phyloP scores from a whole-genome alignment of 2,888 invertebrate species.

The Chrysomela aeneicollis region DNA sequence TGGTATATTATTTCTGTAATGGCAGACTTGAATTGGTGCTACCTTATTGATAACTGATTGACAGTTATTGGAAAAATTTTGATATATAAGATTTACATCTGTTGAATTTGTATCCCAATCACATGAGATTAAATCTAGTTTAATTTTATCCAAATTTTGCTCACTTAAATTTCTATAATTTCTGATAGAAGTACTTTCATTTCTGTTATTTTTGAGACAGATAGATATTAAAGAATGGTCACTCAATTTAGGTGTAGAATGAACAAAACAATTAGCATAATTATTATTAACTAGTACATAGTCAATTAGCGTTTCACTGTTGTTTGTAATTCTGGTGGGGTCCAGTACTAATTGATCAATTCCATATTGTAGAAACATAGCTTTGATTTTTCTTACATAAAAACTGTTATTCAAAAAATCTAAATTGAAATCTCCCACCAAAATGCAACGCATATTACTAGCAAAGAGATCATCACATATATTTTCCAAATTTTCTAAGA shows the following conservation, averaged over 20 bases:
- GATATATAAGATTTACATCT: slow-evolving; percentile 7
- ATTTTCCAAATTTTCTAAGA: slow-evolving; percentile 21
- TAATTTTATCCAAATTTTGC: slow-evolving; percentile 5
- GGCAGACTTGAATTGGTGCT: slow-evolving; percentile 8
- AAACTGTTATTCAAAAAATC: slow-evolving; percentile 1
- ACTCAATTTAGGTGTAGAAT: slow-evolving; percentile 9
- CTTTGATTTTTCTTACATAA: slow-evolving; percentile 9
- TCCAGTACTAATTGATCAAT: slow-evolving; percentile 3
- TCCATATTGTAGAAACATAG: slow-evolving; percentile 9
- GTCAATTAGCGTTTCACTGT: slow-evolving; percentile 3
- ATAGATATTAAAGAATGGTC: slow-evolving; percentile 14
- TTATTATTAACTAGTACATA: slow-evolving; percentile 16
- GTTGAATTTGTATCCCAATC: slow-evolving; percentile 5
- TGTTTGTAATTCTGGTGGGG: slow-evolving; percentile 9
- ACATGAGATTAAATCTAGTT: slow-evolving; percentile 6
- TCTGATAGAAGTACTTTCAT: background rate
- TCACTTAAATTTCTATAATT: slow-evolving; percentile 9
- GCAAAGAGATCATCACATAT: slow-evolving; percentile 18
- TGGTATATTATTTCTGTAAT: slow-evolving; percentile 5
- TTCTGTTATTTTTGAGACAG: slow-evolving; percentile 12
- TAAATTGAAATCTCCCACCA: slow-evolving; percentile 12
- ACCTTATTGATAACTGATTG: slow-evolving; percentile 15
- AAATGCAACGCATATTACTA: slow-evolving; percentile 7
- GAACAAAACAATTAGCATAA: slow-evolving; percentile 4
- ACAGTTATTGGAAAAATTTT: slow-evolving; percentile 9